A percentile compares a stretch with the other conserved stretches of the same genome.
Evolutionary conservation across 92 coral and sea anemone species (phyloP).

Genomic region (Metridium senile): DNA sequence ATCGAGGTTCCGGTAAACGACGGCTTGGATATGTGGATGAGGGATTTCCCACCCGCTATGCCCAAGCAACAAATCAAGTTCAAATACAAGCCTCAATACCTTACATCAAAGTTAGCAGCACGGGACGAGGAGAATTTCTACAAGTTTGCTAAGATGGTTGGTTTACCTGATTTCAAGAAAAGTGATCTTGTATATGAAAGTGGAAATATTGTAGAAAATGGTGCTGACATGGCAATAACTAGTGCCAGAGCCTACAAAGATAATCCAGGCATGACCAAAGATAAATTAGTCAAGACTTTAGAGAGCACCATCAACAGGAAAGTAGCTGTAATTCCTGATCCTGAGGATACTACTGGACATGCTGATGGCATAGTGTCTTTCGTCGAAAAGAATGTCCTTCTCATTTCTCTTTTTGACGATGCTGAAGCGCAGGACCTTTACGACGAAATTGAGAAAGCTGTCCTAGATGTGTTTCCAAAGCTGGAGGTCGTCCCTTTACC

Average conservation of each 20-base stretch:
- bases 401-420: slow-evolving; percentile 49
- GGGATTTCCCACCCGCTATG: slow-evolving; percentile 70
- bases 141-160: slow-evolving; percentile 50
- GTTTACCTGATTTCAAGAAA: slow-evolving; percentile 44
- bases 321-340: slow-evolving; percentile 65
- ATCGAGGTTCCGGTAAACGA: slow-evolving; percentile 42
- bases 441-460: slow-evolving; percentile 51
- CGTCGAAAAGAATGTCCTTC: slow-evolving; percentile 62
- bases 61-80: slow-evolving; percentile 65
- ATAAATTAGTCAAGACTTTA: slow-evolving; percentile 30
- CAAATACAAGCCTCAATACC: slow-evolving; percentile 61
- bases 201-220: slow-evolving; percentile 75
- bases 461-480: slow-evolving; percentile 53
- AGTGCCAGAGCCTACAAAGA: slow-evolving; percentile 50
- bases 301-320: slow-evolving; percentile 53
- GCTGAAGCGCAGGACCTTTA: slow-evolving; percentile 44
- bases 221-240: slow-evolving; percentile 56
- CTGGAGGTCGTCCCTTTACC: slow-evolving; percentile 57
- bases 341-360: slow-evolving; percentile 76
- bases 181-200: slow-evolving; percentile 57
- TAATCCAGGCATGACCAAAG: slow-evolving; percentile 33
- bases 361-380: slow-evolving; percentile 76
- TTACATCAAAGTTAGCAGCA: slow-evolving; percentile 35
- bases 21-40: slow-evolving; percentile 69
- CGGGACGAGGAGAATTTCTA: slow-evolving; percentile 35